These are phyloP conservation scores for Luffia ferchaultella DNA, from an alignment of 2,888 invertebrate species.

Conservation along the genomic window DNA sequence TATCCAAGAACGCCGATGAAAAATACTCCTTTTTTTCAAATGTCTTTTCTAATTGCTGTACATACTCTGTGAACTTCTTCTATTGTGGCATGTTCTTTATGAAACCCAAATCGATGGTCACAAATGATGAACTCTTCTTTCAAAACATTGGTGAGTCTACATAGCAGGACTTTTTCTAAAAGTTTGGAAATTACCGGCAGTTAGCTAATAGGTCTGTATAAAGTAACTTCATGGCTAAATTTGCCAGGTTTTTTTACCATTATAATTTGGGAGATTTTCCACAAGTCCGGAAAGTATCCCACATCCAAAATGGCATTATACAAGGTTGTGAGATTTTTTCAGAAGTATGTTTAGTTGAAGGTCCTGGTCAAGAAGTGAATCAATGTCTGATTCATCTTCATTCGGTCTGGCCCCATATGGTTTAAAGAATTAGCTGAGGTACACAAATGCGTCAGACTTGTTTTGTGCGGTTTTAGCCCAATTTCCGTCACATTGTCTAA, in stretches of 20 bases:
- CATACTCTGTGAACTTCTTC: not conserved
- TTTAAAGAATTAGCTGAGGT: not conserved
- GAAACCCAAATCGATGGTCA: not conserved
- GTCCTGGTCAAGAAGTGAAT: not conserved
- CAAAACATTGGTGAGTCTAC: not conserved
- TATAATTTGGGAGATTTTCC: not conserved
- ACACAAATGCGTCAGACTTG: constrained; percentile 2
- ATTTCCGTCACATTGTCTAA: not conserved
- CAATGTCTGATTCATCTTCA: not conserved
- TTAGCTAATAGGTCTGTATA: not conserved
- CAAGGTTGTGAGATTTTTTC: not conserved
- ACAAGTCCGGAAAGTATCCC: not conserved
- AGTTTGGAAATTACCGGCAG: not conserved
- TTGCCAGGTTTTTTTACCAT: not conserved
- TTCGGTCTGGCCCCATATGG: not conserved
- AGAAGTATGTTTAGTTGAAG: not conserved
- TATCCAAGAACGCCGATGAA: constrained; percentile 9
- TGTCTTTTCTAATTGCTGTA: not conserved
- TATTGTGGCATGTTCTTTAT: not conserved
- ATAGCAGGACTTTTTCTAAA: not conserved
- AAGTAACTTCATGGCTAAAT: not conserved
- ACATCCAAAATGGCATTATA: not conserved
- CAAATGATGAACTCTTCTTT: not conserved
- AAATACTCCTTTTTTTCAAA: constrained; percentile 8
- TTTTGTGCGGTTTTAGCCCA: not conserved